Conservation (phyloP, 2,113 vertebrate species). For the Cyrtonyx montezumae region DNA sequence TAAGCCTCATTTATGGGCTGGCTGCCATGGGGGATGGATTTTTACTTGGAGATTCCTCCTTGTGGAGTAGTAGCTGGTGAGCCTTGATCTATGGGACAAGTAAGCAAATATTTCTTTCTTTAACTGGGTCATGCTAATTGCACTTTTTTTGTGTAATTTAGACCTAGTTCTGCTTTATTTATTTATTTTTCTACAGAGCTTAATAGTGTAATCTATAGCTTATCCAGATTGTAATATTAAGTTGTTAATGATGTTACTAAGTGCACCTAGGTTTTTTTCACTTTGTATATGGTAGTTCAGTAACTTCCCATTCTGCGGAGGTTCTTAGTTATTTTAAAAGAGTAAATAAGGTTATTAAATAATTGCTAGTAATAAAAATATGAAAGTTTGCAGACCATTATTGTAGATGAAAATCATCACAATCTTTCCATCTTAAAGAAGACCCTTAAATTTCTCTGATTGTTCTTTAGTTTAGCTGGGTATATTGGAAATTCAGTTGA, state of each 20-base stretch:
- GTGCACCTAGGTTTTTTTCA: background rate
- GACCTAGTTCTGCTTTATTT: too few species aligned
- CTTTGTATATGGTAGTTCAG: background rate
- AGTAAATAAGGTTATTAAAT: background rate
- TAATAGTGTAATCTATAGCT: background rate
- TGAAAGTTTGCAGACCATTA: background rate
- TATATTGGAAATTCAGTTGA: background rate
- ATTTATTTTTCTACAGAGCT: background rate
- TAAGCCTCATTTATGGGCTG: too few species aligned
- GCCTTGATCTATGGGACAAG: too few species aligned
- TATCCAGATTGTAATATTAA: background rate
- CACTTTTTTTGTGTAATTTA: too few species aligned
- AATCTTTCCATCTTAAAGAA: background rate
- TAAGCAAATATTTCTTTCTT: too few species aligned
- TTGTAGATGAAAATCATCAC: background rate
- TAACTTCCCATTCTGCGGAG: slow-evolving; percentile 1
- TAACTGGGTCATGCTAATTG: too few species aligned
- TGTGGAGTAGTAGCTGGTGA: too few species aligned
- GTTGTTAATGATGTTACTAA: background rate
- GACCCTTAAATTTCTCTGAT: background rate
- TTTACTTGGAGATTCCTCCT: too few species aligned
- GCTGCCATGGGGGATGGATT: too few species aligned
- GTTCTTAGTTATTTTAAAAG: background rate
- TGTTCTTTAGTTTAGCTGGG: background rate
- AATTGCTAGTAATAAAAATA: background rate